Evolutionary conservation across 2,888 invertebrate species (phyloP), one percentile per base, ranked within the genome.

Genomic region (Brassicogethes aeneus): DNA sequence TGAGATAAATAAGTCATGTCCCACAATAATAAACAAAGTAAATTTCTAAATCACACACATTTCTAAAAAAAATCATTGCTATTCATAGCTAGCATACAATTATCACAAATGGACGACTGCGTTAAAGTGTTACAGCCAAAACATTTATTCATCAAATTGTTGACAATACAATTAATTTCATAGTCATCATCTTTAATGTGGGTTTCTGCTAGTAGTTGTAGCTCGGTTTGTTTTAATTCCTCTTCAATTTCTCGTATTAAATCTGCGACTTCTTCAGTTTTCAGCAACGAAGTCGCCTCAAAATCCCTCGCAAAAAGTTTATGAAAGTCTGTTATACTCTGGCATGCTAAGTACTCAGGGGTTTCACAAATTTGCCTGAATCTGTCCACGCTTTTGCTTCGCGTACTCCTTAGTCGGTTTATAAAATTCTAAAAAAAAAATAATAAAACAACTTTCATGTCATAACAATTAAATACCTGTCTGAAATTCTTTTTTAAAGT

Each of bases 191-290:
- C 47, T 12, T 36, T 36, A 37, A 48, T 34, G 36, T 53, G 45
- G 3, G 48, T 35, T 3, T 53, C 53, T 16, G 40, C 52, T 48
- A 52, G 44, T 10, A 46, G 37, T 34, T 53, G 43, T 16, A 50
- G 16, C 39, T 47, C 43, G 8, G 54, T 43, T 12, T 48, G 42
- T 13, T 47, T 46, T 30, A 55, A 32, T 51, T 56, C 55, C 12
- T 50, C 42, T 13, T 63, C 55, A 8, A 62, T 49, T 45, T 58
- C 50, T 23, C 48, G 42, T 14, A 61, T 40, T 3, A 61, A 33
- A 10, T 52, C 45, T 14, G 49, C 44, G 1, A 61, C 50, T 39
- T 59, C 57, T 7, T 56, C 50, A 10, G 49, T 43, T 36, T 51
- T 42, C 35, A 59, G 44, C 16, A 58, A 36, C 16, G 45, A 46